These are phyloP conservation scores for Oreohelix idahoensis DNA, from an alignment of 1,140 invertebrate genomes.

Conservation along the genomic window DNA sequence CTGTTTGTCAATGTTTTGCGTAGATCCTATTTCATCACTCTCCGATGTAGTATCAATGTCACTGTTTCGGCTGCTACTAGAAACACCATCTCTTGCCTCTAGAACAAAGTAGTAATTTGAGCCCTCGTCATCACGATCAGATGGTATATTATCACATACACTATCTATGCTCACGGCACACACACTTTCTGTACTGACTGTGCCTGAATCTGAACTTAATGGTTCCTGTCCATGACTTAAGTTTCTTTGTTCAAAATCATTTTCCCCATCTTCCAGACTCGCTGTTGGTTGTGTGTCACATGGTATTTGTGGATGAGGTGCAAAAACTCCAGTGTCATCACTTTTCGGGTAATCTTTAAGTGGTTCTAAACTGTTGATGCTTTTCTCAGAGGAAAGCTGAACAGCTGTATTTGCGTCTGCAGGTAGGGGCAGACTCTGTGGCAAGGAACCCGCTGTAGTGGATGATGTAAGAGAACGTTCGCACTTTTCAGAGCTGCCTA, in stretches of 20 bases:
- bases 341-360: not conserved
- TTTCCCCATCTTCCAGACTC: no score
- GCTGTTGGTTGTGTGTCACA: not conserved
- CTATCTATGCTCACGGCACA: not conserved
- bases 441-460: not conserved
- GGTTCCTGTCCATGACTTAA: not conserved
- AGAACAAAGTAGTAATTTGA: conserved; percentile 1
- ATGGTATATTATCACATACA: not conserved
- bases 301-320: not conserved
- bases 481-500: not conserved
- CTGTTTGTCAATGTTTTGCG: no score
- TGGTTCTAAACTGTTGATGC: not conserved
- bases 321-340: not conserved
- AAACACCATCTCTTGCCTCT: not conserved
- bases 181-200: not conserved
- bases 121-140: not conserved
- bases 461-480: not conserved
- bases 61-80: not conserved
- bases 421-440: not conserved
- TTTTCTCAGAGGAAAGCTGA: not conserved
- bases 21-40: not conserved
- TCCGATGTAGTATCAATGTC: not conserved
- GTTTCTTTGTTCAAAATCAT: not conserved
- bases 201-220: not conserved
- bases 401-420: not conserved